phyloP scores from a whole-genome alignment of 2,888 invertebrate genomes.

The Copidosoma aretas region DNA sequence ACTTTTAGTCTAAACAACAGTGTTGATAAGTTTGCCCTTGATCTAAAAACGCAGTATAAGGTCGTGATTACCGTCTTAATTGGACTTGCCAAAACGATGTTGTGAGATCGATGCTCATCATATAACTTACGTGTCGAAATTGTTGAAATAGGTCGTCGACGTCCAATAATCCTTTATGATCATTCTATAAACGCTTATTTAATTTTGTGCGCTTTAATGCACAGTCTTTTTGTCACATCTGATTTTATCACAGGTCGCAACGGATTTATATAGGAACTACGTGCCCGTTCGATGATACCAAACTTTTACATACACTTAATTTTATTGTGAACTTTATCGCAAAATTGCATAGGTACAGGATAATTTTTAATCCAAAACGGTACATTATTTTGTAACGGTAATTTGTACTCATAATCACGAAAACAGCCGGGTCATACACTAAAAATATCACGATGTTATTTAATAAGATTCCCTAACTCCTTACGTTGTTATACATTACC shows the following conservation, averaged over 20 bases:
- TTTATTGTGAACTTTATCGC: neutral
- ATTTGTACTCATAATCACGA: constrained; percentile 12
- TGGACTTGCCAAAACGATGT: neutral
- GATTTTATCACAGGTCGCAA: too few relatives aligned
- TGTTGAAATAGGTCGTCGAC: neutral
- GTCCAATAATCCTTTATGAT: neutral
- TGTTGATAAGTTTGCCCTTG: neutral
- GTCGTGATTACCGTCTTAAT: neutral
- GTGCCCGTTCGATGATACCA: constrained; percentile 9
- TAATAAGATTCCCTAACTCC: too few relatives aligned
- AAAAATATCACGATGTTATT: too few relatives aligned
- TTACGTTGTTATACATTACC: too few relatives aligned
- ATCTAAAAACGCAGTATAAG: constrained; percentile 13
- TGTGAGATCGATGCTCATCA: neutral
- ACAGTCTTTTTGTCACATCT: too few relatives aligned
- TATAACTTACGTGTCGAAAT: neutral
- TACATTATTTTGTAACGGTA: constrained; percentile 6
- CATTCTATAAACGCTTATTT: neutral
- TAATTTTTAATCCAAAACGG: neutral
- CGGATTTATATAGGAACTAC: constrained; percentile 25
- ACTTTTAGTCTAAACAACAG: neutral
- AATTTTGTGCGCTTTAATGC: too few relatives aligned
- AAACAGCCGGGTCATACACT: neutral
- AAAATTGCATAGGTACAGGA: constrained; percentile 8
- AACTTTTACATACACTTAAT: constrained; percentile 19